phyloP scores from a whole-genome alignment of 2,113 vertebrate species.

The Rissa tridactyla region DNA sequence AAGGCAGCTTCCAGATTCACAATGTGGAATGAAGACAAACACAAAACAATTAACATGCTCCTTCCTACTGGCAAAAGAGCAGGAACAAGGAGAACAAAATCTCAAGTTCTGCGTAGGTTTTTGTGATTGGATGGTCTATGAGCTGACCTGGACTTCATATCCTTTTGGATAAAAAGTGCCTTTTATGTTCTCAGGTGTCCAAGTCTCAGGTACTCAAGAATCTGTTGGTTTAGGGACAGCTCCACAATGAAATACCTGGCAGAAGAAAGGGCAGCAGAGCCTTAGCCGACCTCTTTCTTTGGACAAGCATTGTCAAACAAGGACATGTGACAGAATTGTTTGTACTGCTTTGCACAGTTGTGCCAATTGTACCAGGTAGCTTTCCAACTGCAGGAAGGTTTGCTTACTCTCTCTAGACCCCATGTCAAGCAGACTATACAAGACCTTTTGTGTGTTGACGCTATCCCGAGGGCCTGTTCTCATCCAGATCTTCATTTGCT shows the following conservation, averaged over 20 bases:
- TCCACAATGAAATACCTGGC: neutral
- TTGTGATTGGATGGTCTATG: neutral
- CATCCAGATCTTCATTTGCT: neutral
- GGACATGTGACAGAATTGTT: neutral
- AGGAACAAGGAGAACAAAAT: neutral
- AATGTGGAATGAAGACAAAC: neutral
- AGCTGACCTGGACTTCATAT: neutral
- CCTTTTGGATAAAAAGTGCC: neutral
- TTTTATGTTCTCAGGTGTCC: neutral
- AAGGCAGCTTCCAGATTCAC: neutral
- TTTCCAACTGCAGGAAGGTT: neutral
- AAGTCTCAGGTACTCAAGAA: neutral
- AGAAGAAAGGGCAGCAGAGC: neutral
- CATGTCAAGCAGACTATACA: neutral
- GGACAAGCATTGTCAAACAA: slow-evolving; percentile 7
- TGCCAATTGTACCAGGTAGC: neutral
- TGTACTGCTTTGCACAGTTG: neutral
- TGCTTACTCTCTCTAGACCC: neutral
- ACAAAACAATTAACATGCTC: neutral
- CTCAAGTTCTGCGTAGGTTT: accelerated
- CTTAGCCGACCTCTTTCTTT: slow-evolving; percentile 29
- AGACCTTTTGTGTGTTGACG: neutral
- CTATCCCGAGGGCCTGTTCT: neutral
- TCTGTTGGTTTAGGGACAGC: slow-evolving; percentile 2
- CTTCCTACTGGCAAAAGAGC: neutral